Base-by-base conservation (phyloP, 2,888 invertebrate genomes). In the Synanthedon andrenaeformis region DNA sequence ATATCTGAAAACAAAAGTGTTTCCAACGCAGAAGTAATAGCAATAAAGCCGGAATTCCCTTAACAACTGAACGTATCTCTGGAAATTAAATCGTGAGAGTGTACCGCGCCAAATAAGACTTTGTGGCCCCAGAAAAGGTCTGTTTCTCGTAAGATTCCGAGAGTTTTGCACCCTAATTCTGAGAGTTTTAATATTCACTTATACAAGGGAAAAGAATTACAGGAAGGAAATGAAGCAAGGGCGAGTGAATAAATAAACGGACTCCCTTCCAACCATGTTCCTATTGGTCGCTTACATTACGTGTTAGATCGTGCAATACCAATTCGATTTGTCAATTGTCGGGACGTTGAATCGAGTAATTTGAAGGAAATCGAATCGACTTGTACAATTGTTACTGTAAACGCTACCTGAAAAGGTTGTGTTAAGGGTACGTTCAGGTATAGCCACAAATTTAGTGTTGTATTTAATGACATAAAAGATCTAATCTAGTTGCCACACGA, bases 201-300 rank as follows among this genome's bases (percentile, higher is more conserved):
- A 76, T 74, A 78, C 78, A 72, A 73, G 78, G 79, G 79, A 79
- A 85, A 82, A 82, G 84, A 85, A 87, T 86, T 85, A 83, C 83
- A 70, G 69, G 71, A 75, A 80, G 82, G 79, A 82, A 83, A 86
- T 85, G 82, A 84, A 81, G 78, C 79, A 81, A 41, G 74, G 76
- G 75, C 62, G 67, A 69, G 74, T 85, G 74, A 85, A 85, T 87
- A 86, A 86, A 80, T 84, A 82, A 84, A 70, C 66, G 59, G 58
- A 61, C 63, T 64, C 71, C 71, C 65, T 66, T 64, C 71, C 69
- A 64, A 66, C 72, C 71, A 72, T 75, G 76, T 74, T 76, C 63
- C 72, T 63, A 75, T 70, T 68, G 69, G 68, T 57, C 66, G 67
- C 66, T 61, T 57, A 74, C 79, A 79, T 79, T 78, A 79, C 76